Evolutionary conservation across 2,113 vertebrate genomes (phyloP), one percentile per base, ranked within the genome.

Genomic region (Lepidothrix coronata): DNA sequence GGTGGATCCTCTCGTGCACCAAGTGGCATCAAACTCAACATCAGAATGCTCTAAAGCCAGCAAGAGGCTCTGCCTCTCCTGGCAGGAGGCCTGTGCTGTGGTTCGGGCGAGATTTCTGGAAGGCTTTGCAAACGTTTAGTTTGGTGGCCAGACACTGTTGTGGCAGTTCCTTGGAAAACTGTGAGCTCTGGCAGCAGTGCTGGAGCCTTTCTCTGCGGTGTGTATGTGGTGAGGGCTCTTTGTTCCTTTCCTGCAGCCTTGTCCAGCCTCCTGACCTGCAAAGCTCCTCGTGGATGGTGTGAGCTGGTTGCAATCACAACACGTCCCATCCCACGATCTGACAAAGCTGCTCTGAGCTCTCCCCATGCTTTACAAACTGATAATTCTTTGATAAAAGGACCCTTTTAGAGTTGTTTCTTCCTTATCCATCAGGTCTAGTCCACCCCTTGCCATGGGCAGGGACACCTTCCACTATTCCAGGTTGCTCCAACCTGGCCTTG

Each of bases 231-330:
- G 9, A 62, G 11, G n/a, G 24, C n/a, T 57, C 59, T 51, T n/a
- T 71, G 46, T 25, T 62, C 21, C 11, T 73, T 82, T 54, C n/a
- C 39, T 59, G 28, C 22, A 44, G 17, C 54, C 30, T 67, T 11
- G 14, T 67, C 17, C 48, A 48, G 24, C 49, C 3, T 2, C 55
- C 61, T 35, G 43, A 59, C 39, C 43, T 35, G 49, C 43, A 43
- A 57, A 20, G 6, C 2, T 8, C n/a, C 12, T 3, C 1, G 0
- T 14, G 55, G 49, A 16, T 6, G 30, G 35, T 35, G 37, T 58
- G 33, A 61, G 30, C 24, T 35, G 20, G 31, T 31, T 52, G 59
- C n/a, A n/a, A 9, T 14, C 30, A 31, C 57, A 43, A 11, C 21
- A 8, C 8, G 3, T 7, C 8, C 49, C 28, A 30, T 30, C 18